phyloP scores from a whole-genome alignment of 2,888 invertebrate species.

The Laothoe populi region DNA sequence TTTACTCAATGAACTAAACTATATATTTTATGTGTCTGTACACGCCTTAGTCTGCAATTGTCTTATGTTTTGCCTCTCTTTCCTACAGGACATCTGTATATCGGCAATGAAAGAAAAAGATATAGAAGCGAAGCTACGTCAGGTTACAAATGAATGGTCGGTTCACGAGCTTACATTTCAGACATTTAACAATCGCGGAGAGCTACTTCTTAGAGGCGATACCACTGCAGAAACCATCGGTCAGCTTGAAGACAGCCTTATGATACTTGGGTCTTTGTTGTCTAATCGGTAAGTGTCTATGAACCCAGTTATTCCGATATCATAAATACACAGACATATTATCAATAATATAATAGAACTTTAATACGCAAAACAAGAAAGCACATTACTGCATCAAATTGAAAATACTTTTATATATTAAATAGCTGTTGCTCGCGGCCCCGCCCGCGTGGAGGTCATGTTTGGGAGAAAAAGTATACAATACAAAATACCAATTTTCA shows the following conservation, averaged over 20 bases:
- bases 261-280: conserved; percentile 96
- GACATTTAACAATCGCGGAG: conserved; percentile 97
- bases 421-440: too few relatives aligned
- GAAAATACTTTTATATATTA: too few relatives aligned
- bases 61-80: neutral
- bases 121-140: conserved; percentile 97
- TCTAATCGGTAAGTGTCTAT: conserved; percentile 89
- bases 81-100: conserved; percentile 94
- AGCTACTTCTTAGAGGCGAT: conserved; percentile 95
- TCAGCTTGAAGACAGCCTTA: conserved; percentile 97
- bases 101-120: conserved; percentile 99
- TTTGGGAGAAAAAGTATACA: too few relatives aligned
- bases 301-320: too few relatives aligned
- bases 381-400: too few relatives aligned
- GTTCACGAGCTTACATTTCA: conserved; percentile 96
- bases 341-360: too few relatives aligned
- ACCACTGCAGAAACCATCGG: conserved; percentile 98
- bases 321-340: too few relatives aligned
- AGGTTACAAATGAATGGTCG: conserved; percentile 98
- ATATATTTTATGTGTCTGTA: neutral
- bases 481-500: too few relatives aligned
- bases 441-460: too few relatives aligned
- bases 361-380: too few relatives aligned
- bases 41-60: conserved; percentile 25
- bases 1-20: conserved; percentile 1